Evolutionary conservation across 2,113 vertebrate species (phyloP).

Genomic region (Glaucidium brasilianum): DNA sequence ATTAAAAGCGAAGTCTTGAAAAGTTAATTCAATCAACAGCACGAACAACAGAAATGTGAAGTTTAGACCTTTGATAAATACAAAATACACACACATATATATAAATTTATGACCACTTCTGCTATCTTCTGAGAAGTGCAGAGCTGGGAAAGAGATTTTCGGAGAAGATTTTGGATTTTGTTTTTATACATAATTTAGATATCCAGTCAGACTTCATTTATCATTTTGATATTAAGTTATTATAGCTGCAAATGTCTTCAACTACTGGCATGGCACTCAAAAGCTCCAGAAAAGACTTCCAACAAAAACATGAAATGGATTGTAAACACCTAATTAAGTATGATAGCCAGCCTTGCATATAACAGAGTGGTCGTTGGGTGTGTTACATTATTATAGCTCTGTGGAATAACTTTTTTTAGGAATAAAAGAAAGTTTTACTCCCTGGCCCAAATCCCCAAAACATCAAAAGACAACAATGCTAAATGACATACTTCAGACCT

Average conservation of each 20-base stretch:
- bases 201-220: background rate
- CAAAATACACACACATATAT: background rate
- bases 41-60: background rate
- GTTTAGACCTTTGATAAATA: background rate
- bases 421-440: background rate
- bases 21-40: background rate
- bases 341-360: background rate
- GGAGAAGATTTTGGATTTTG: background rate
- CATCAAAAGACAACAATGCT: background rate
- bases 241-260: background rate
- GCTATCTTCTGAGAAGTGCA: background rate
- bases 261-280: background rate
- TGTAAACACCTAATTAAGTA: slow-evolving; percentile 1
- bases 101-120: background rate
- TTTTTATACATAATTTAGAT: background rate
- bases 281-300: background rate
- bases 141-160: background rate
- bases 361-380: background rate
- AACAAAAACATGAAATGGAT: background rate
- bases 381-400: background rate
- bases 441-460: background rate
- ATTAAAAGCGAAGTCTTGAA: slow-evolving; percentile 18
- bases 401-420: background rate
- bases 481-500: background rate
- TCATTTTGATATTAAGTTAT: background rate